phyloP scores from a whole-genome alignment of 2,113 vertebrate genomes.

The Chionis minor region DNA sequence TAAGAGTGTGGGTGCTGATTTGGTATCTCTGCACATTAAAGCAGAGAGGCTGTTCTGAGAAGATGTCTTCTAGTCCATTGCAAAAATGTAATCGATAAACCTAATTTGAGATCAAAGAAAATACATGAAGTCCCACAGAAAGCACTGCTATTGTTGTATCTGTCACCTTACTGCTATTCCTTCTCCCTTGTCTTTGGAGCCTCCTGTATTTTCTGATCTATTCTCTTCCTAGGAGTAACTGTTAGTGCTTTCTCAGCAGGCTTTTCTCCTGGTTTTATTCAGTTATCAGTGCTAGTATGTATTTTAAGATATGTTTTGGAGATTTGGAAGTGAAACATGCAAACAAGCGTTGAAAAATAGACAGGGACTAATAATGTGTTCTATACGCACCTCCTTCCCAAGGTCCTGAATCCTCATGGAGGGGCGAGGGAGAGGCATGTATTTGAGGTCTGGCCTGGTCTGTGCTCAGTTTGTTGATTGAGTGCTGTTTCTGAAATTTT shows the following conservation, averaged over 20 bases:
- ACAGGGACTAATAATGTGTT: not conserved
- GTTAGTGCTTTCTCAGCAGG: not conserved
- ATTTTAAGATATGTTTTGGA: not conserved
- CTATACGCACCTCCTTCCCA: not conserved
- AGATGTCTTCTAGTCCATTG: not conserved
- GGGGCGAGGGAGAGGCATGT: not conserved
- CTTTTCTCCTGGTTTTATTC: not conserved
- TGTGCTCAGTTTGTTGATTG: not conserved
- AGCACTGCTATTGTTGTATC: not conserved
- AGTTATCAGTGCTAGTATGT: not conserved
- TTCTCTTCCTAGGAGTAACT: not conserved
- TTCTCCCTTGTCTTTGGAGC: not conserved
- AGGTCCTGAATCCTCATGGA: not conserved
- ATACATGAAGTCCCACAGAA: not conserved
- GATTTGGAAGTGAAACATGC: not conserved
- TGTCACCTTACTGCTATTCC: not conserved
- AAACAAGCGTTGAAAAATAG: not conserved
- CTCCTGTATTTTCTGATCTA: not conserved
- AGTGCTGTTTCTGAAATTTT: not conserved
- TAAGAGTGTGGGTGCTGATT: not conserved
- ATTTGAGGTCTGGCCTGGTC: not conserved
- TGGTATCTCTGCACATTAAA: not conserved
- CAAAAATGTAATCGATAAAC: not conserved
- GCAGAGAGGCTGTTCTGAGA: not conserved
- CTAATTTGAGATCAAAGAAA: not conserved